Percentiles rank a stretch among this genome's conserved stretches.
phyloP scores from a whole-genome alignment of 1,140 invertebrate genomes.

The Aphelenchoides avenae region DNA sequence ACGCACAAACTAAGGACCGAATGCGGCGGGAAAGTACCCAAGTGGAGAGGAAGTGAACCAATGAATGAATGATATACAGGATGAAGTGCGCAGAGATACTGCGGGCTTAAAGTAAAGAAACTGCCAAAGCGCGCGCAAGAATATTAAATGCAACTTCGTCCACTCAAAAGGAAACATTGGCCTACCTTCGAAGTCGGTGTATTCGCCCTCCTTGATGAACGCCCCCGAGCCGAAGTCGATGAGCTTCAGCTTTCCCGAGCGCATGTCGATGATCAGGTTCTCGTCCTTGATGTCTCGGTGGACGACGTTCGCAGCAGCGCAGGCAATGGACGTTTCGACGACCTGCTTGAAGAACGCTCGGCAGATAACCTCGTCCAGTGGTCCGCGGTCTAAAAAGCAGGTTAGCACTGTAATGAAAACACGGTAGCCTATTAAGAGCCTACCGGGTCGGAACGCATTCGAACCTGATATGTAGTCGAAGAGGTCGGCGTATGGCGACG shows the following conservation, averaged over 20 bases:
- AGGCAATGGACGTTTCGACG: conserved; percentile 64
- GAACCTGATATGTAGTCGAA: conserved; percentile 72
- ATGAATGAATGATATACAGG: too few relatives aligned
- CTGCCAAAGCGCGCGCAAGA: too few relatives aligned
- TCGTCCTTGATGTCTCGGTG: conserved; percentile 72
- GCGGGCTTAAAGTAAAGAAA: too few relatives aligned
- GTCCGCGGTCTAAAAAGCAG: too few relatives aligned
- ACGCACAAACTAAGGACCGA: too few relatives aligned
- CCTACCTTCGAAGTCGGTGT: conserved; percentile 71
- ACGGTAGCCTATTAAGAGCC: conserved; percentile 62
- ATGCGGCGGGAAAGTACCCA: too few relatives aligned
- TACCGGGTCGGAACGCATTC: conserved; percentile 65
- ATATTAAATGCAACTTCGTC: too few relatives aligned
- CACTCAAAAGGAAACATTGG: too few relatives aligned
- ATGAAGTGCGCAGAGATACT: too few relatives aligned
- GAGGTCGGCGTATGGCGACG: conserved; percentile 67
- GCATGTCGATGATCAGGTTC: conserved; percentile 67
- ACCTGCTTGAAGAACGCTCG: conserved; percentile 59
- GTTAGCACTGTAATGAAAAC: too few relatives aligned
- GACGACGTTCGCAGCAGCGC: conserved; percentile 64
- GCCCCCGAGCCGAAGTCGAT: conserved; percentile 72
- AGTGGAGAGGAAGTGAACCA: too few relatives aligned
- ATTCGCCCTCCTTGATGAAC: conserved; percentile 65
- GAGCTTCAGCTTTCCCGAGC: conserved; percentile 64
- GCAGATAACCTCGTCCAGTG: too few relatives aligned